phyloP scores from a whole-genome alignment of 2,797 vertebrate genomes.

The Rhynchonycteris naso region DNA sequence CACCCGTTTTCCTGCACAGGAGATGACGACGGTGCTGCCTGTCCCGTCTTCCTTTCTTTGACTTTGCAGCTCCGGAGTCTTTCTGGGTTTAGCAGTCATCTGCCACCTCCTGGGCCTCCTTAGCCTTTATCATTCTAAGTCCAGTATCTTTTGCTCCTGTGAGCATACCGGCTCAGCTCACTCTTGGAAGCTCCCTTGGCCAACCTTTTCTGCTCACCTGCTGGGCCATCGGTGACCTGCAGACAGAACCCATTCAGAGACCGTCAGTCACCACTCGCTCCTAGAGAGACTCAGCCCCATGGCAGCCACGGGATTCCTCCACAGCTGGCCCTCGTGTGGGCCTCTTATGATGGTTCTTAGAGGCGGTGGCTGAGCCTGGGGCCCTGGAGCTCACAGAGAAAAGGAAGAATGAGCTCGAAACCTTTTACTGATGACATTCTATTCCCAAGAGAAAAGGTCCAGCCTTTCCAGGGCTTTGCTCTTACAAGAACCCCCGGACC shows the following conservation, averaged over 20 bases:
- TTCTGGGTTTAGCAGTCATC: background rate
- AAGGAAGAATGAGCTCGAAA: background rate
- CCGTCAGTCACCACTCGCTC: background rate
- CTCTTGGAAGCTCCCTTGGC: background rate
- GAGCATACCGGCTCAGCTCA: background rate
- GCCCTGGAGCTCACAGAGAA: background rate
- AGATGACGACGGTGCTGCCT: background rate
- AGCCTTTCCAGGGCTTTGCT: background rate
- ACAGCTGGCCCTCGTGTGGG: background rate
- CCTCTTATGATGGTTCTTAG: background rate
- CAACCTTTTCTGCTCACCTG: background rate
- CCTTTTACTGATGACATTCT: background rate
- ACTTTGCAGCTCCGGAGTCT: slow-evolving; percentile 39
- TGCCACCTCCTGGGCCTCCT: background rate
- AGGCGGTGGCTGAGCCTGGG: background rate
- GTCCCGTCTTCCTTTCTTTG: background rate
- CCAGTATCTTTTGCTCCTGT: background rate
- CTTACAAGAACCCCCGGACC: background rate
- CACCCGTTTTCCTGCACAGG: background rate
- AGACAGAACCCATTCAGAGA: slow-evolving; percentile 33
- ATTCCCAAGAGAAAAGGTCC: background rate
- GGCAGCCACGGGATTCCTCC: background rate
- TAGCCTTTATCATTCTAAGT: background rate
- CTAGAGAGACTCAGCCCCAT: background rate
- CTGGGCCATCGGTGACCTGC: slow-evolving; percentile 1